phyloP scores from a whole-genome alignment of 2,888 invertebrate genomes.

The Plusia festucae region DNA sequence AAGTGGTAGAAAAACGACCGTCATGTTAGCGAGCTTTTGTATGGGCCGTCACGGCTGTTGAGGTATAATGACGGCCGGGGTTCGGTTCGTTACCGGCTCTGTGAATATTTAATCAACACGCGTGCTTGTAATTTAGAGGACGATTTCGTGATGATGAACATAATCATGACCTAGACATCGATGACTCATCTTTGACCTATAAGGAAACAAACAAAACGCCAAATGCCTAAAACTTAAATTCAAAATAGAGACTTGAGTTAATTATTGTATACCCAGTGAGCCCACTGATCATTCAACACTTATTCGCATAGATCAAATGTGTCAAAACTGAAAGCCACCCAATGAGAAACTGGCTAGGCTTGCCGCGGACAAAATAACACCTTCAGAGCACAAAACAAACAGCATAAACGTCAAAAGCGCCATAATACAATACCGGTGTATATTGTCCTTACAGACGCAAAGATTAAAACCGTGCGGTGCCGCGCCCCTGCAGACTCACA shows the following conservation, averaged over 20 bases:
- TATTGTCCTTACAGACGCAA: slow-evolving; percentile 53
- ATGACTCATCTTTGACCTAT: slow-evolving; percentile 13
- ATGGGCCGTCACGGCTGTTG: slow-evolving; percentile 60
- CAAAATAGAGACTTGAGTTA: background rate
- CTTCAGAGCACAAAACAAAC: slow-evolving; percentile 48
- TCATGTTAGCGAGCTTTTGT: slow-evolving; percentile 74
- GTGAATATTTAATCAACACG: slow-evolving; percentile 63
- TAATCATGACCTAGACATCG: slow-evolving; percentile 26
- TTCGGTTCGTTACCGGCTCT: slow-evolving; percentile 49
- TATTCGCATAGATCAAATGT: slow-evolving; percentile 8
- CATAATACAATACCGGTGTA: slow-evolving; percentile 45
- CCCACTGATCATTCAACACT: background rate
- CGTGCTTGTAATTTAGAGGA: slow-evolving; percentile 64
- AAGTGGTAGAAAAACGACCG: slow-evolving; percentile 80
- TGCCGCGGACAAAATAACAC: slow-evolving; percentile 43
- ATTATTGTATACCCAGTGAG: background rate
- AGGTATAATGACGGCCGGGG: slow-evolving; percentile 50
- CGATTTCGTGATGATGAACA: slow-evolving; percentile 50
- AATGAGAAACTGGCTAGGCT: slow-evolving; percentile 37
- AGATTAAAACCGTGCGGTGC: slow-evolving; percentile 53
- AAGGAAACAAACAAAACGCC: background rate
- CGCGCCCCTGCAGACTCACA: slow-evolving; percentile 32
- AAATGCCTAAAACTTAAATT: background rate
- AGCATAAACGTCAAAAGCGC: slow-evolving; percentile 40
- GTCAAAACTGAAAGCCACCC: slow-evolving; percentile 46